Percentiles rank a stretch among this genome's conserved stretches.
These are phyloP conservation scores for Venusia cambrica DNA, from an alignment of 2,888 invertebrate genomes.

Conservation along the genomic window DNA sequence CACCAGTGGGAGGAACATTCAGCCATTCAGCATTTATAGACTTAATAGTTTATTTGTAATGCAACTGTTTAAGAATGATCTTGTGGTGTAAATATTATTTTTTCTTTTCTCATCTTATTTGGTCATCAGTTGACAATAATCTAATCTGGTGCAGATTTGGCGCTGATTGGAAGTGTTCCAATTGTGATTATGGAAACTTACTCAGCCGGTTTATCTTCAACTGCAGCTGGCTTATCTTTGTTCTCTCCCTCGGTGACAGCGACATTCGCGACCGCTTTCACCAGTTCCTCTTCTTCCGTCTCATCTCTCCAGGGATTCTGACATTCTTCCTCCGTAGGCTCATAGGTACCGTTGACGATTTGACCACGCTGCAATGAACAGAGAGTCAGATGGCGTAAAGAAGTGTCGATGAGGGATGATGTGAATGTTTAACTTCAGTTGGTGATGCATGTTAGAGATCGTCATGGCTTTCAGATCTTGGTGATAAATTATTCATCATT, in stretches of 20 bases:
- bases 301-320: slow-evolving; percentile 93
- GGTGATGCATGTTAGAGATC: slow-evolving; percentile 76
- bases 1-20: too few relatives aligned
- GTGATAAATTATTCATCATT: slow-evolving; percentile 66
- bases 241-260: slow-evolving; percentile 72
- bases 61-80: too few relatives aligned
- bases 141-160: too few relatives aligned
- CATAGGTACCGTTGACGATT: slow-evolving; percentile 87
- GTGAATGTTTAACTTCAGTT: slow-evolving; percentile 72
- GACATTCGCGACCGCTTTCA: slow-evolving; percentile 83
- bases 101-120: too few relatives aligned
- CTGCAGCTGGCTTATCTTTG: slow-evolving; percentile 44
- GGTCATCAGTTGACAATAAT: too few relatives aligned
- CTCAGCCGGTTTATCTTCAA: slow-evolving; percentile 58
- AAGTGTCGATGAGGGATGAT: too few relatives aligned
- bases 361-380: slow-evolving; percentile 70
- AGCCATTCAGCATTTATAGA: too few relatives aligned
- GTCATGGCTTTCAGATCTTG: slow-evolving; percentile 66
- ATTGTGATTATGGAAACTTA: slow-evolving; percentile 41
- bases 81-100: too few relatives aligned
- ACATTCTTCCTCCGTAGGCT: slow-evolving; percentile 94
- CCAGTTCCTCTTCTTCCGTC: slow-evolving; percentile 84
- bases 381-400: too few relatives aligned
- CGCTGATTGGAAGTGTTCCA: not conserved
- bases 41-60: too few relatives aligned